Percentiles rank a stretch among this genome's conserved stretches.
These are phyloP conservation scores for Gallinago solitaria DNA, from an alignment of 2,797 vertebrate species.

Conservation along the genomic window DNA sequence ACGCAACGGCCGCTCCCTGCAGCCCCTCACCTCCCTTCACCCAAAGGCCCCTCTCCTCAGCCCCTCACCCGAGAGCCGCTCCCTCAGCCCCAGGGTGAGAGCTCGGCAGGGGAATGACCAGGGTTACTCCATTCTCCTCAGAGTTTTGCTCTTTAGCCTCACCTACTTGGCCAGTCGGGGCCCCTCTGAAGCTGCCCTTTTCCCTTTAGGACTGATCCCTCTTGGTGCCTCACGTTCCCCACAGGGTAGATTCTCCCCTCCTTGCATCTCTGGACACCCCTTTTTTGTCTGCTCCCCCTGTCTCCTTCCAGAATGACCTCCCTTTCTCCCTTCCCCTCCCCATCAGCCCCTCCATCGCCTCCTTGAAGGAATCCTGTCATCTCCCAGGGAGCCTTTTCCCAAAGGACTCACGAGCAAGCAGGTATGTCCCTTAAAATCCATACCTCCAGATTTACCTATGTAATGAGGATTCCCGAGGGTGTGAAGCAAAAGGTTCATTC, in stretches of 20 bases:
- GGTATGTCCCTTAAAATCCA: not conserved
- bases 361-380: not conserved
- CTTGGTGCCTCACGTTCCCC: rapidly evolving
- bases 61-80: not conserved
- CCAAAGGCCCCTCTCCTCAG: not conserved
- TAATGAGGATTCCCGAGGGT: not conserved
- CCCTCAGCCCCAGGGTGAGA: not conserved
- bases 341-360: rapidly evolving
- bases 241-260: not conserved
- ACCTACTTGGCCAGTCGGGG: too few species aligned
- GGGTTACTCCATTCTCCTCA: not conserved
- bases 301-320: not conserved
- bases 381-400: not conserved
- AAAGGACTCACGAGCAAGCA: not conserved
- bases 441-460: not conserved
- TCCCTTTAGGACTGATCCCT: not conserved
- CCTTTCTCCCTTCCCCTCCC: not conserved
- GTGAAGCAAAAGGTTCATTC: not conserved
- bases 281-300: not conserved
- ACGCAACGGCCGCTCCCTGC: not conserved
- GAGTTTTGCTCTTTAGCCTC: not conserved
- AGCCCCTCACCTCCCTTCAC: too few species aligned
- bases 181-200: not conserved
- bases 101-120: not conserved
- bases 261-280: not conserved